phyloP scores from a whole-genome alignment of 2,888 invertebrate genomes.

The Cheilosia vernalis region DNA sequence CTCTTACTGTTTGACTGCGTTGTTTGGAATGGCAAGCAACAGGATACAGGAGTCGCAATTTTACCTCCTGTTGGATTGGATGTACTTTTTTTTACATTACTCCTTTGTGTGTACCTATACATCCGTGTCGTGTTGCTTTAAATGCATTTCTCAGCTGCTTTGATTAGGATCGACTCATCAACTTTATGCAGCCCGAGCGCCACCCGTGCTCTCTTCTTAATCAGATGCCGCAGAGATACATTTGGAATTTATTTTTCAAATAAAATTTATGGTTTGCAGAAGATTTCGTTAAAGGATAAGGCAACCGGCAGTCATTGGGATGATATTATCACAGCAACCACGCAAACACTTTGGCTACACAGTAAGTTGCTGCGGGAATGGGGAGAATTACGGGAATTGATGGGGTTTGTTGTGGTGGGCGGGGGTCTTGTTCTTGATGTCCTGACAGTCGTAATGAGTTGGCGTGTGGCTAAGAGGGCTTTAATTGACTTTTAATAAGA shows the following conservation, averaged over 20 bases:
- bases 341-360: background rate
- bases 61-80: conserved; percentile 40
- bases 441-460: conserved; percentile 64
- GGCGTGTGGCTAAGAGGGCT: conserved; percentile 67
- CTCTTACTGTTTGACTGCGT: conserved; percentile 31
- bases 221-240: conserved; percentile 44
- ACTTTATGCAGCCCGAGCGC: conserved; percentile 16
- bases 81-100: conserved; percentile 20
- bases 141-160: conserved; percentile 54
- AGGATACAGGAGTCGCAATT: conserved; percentile 30
- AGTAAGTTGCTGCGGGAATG: background rate
- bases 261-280: conserved; percentile 18
- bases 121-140: conserved; percentile 39
- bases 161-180: conserved; percentile 50
- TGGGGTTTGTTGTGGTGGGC: conserved; percentile 12
- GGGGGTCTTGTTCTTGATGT: background rate
- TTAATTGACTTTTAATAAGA: conserved; percentile 75
- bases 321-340: conserved; percentile 41
- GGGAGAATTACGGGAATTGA: conserved; percentile 35
- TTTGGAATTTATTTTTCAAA: conserved; percentile 47
- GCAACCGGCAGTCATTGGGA: background rate
- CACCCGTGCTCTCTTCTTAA: conserved; percentile 21
- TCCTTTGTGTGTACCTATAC: conserved; percentile 15
- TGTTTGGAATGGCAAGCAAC: conserved; percentile 5
- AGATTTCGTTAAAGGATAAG: conserved; percentile 18